These are phyloP conservation scores for Hypena proboscidalis DNA, from an alignment of 2,888 invertebrate genomes.

Conservation along the genomic window DNA sequence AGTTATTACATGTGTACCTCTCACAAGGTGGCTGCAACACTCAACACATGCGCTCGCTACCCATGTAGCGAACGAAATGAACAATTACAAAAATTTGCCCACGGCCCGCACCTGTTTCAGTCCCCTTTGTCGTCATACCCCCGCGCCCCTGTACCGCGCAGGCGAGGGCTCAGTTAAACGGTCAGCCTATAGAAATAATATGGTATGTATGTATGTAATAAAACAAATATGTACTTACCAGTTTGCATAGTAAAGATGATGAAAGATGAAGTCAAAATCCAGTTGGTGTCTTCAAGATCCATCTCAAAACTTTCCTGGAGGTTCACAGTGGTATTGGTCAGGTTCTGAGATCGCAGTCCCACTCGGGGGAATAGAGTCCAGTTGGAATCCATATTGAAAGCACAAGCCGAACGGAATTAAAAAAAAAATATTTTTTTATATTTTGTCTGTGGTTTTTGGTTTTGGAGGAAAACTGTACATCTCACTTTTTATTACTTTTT, in stretches of 20 bases:
- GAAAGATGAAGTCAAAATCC: constrained; percentile 89
- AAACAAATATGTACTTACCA: constrained; percentile 76
- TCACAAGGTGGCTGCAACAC: too few relatives aligned
- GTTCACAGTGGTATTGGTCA: constrained; percentile 68
- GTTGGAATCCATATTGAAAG: constrained; percentile 63
- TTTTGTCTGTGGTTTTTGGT: not conserved
- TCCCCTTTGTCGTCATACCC: too few relatives aligned
- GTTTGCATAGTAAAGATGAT: constrained; percentile 96
- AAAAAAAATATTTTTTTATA: constrained; percentile 3
- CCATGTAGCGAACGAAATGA: too few relatives aligned
- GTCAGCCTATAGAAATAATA: too few relatives aligned
- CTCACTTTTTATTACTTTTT: not conserved
- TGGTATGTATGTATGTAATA: too few relatives aligned
- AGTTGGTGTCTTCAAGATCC: constrained; percentile 93
- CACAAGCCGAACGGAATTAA: not conserved
- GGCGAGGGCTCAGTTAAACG: too few relatives aligned
- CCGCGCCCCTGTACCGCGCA: too few relatives aligned
- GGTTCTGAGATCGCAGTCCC: constrained; percentile 67
- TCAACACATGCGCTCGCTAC: too few relatives aligned
- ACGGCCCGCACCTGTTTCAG: too few relatives aligned
- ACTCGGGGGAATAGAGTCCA: constrained; percentile 56
- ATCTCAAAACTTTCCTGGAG: constrained; percentile 88
- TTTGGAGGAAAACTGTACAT: constrained; percentile 6
- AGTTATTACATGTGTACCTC: too few relatives aligned
- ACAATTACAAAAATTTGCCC: too few relatives aligned